phyloP scores from a whole-genome alignment of 2,888 invertebrate genomes.

The Zelleria hepariella region DNA sequence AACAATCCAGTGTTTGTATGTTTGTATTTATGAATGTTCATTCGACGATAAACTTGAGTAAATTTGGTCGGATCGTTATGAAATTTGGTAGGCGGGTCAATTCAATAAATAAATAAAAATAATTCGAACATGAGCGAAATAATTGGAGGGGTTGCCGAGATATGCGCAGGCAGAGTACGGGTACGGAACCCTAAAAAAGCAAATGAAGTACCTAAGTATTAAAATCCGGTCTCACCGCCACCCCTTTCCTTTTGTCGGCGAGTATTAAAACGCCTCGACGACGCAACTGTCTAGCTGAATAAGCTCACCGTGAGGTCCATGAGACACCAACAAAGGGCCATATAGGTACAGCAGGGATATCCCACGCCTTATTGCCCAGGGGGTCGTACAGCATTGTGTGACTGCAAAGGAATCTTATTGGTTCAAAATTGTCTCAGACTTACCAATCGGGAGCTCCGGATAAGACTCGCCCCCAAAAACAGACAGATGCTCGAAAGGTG shows the following conservation, averaged over 20 bases:
- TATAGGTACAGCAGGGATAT: background rate
- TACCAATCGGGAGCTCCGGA: constrained; percentile 43
- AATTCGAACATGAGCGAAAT: no score
- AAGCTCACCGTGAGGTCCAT: background rate
- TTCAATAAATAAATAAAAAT: no score
- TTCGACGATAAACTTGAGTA: no score
- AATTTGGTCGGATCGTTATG: no score
- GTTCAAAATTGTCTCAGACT: constrained; percentile 24
- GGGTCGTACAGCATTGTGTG: background rate
- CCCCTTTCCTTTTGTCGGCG: background rate
- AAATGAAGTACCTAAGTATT: no score
- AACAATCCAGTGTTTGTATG: no score
- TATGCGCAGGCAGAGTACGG: no score
- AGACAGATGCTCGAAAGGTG: constrained; percentile 51
- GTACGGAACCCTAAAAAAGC: no score
- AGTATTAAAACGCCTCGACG: background rate
- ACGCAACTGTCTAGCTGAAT: background rate
- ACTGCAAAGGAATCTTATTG: constrained; percentile 34
- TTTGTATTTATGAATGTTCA: no score
- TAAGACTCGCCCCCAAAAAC: constrained; percentile 30
- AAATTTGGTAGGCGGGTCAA: no score
- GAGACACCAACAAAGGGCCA: background rate
- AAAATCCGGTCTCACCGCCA: background rate
- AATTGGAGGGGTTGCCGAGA: no score
- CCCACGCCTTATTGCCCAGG: background rate